Base-by-base conservation (phyloP, 2,797 vertebrate genomes). In the Thalassophryne amazonica region DNA sequence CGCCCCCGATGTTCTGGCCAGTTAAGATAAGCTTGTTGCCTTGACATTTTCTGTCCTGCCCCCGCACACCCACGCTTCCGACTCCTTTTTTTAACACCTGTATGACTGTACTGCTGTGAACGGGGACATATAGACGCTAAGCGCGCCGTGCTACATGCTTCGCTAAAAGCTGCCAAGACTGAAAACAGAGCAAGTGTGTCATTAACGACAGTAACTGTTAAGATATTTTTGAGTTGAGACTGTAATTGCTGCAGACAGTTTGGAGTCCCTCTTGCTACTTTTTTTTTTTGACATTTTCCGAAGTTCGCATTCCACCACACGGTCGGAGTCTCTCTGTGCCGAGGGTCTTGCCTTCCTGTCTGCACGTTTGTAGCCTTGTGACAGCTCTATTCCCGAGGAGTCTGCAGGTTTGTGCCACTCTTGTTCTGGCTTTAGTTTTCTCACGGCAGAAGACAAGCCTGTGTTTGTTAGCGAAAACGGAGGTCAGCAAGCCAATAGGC, bases 11-110 rank as follows among this genome's bases (percentile, higher is more conserved):
- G 69, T 78, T 84, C 80, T 87, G 84, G 72, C 60, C 68, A 74
- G 71, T 81, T 68, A 64, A 83, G 85, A 86, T 86, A 88, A 85
- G 81, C 81, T 38, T 14, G 63, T 58, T 54, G 64, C 66, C 80
- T 75, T 84, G 76, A 83, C 75, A 77, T 78, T 82, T 83, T 58
- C 58, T 69, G 64, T 71, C 62, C 63, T 57, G 64, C 1, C 24
- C 45, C 12, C 5, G 29, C 36, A 35, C 16, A 43, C 16, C 21
- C 38, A 47, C 33, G 17, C 29, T 17, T 4, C 3, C 45, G n/a
- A 18, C 25, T 11, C 35, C 29, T 18, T 27, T 39, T 60, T 48
- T 39, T 51, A n/a, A 70, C 59, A 75, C 71, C 63, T 58, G 53
- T 55, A 51, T 28, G 16, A 63, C 53, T 54, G 39, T 60, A 60